Conservation (phyloP, 2,113 vertebrate species). For the Leucosticte australis region DNA sequence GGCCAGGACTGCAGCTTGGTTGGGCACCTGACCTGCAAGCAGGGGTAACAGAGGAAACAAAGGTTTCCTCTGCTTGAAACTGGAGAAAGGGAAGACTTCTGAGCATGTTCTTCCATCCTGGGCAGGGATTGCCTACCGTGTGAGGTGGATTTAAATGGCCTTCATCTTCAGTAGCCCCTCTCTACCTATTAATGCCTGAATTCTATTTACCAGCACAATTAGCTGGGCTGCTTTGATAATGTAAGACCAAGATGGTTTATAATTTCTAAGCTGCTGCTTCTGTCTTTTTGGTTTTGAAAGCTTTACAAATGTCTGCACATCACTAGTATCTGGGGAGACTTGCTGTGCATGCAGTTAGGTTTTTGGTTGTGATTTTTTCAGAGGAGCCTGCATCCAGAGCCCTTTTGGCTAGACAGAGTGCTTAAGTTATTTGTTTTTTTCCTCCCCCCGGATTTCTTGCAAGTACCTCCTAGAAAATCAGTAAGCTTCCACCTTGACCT, state of each 20-base stretch:
- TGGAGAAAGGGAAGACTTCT: not conserved
- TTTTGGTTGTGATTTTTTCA: not conserved
- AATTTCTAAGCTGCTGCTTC: not conserved
- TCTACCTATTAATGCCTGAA: not conserved
- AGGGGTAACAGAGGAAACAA: not conserved
- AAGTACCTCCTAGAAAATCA: not conserved
- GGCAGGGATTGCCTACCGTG: not conserved
- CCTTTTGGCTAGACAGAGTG: not conserved
- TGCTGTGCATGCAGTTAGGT: not conserved
- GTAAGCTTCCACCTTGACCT: not conserved
- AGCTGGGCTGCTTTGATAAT: not conserved
- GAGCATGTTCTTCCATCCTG: not conserved
- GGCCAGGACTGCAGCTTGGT: not conserved
- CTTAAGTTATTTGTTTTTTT: not conserved
- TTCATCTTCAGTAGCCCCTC: not conserved
- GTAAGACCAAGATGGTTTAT: not conserved
- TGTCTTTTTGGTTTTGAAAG: not conserved
- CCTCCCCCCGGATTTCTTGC: not conserved
- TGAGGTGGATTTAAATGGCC: not conserved
- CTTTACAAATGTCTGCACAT: not conserved
- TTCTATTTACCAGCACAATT: not conserved
- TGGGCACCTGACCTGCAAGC: conserved; percentile 34
- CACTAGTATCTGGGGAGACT: not conserved
- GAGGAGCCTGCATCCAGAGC: not conserved
- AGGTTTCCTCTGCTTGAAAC: not conserved